Conservation (phyloP, 2,888 invertebrate species). For the Leptarthrus brevirostris region DNA sequence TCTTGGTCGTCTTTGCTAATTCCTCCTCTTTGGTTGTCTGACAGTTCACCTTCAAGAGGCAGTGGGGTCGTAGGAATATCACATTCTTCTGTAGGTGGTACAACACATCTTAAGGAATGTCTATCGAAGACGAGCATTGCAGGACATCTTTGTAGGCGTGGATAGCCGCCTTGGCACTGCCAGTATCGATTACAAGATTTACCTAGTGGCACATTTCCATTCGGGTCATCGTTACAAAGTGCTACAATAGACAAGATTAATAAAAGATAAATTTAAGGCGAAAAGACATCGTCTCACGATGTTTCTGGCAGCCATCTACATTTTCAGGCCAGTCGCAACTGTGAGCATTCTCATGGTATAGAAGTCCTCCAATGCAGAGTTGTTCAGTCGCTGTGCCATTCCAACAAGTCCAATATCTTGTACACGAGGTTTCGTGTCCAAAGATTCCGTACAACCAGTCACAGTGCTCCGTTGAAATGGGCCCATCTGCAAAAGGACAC, state of each 20-base stretch:
- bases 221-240: slow-evolving; percentile 89
- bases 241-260: slow-evolving; percentile 70
- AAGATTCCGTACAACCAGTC: slow-evolving; percentile 94
- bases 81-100: slow-evolving; percentile 90
- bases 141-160: slow-evolving; percentile 88
- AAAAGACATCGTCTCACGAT: slow-evolving; percentile 76
- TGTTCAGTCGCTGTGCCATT: slow-evolving; percentile 93
- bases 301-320: slow-evolving; percentile 92
- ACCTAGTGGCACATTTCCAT: slow-evolving; percentile 90
- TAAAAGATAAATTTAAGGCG: slow-evolving; percentile 27
- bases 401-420: slow-evolving; percentile 95
- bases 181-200: slow-evolving; percentile 94
- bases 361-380: slow-evolving; percentile 88
- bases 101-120: slow-evolving; percentile 84
- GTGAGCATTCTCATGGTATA: slow-evolving; percentile 90
- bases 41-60: slow-evolving; percentile 70
- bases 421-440: slow-evolving; percentile 93
- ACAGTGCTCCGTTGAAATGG: slow-evolving; percentile 86
- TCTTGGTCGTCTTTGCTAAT: slow-evolving; percentile 53
- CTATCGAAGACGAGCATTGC: slow-evolving; percentile 91
- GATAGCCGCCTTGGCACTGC: slow-evolving; percentile 95
- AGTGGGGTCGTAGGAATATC: slow-evolving; percentile 83
- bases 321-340: slow-evolving; percentile 96
- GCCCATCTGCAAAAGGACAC: slow-evolving; percentile 74
- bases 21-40: slow-evolving; percentile 46